Evolutionary conservation across 2,113 vertebrate genomes (phyloP).

Genomic region (Cygnus atratus): DNA sequence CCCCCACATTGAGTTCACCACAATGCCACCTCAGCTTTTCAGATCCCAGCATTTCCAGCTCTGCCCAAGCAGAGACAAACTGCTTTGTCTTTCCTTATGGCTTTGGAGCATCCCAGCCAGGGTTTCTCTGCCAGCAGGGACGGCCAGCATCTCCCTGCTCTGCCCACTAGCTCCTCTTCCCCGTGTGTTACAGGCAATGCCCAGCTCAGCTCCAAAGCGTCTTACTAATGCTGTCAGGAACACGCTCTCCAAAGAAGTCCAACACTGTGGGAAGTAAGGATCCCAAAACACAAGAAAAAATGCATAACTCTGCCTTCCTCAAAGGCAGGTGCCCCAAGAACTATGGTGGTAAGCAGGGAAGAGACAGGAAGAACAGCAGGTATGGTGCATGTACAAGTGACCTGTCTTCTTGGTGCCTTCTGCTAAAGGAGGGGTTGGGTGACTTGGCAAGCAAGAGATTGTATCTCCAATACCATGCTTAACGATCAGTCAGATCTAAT

Average conservation of each 20-base stretch:
- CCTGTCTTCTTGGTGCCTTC: not conserved
- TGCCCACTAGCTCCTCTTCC: not conserved
- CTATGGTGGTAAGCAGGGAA: not conserved
- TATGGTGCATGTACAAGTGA: not conserved
- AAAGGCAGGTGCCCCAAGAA: not conserved
- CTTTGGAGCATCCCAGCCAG: not conserved
- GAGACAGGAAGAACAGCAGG: not conserved
- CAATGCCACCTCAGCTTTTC: not conserved
- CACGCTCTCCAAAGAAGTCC: not conserved
- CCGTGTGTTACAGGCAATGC: not conserved
- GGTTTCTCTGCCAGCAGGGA: not conserved
- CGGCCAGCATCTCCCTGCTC: not conserved
- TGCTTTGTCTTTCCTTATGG: not conserved
- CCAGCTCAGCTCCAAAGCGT: not conserved
- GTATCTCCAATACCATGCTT: not conserved
- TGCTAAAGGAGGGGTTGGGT: not conserved
- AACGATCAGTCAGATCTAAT: not conserved
- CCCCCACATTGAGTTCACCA: not conserved
- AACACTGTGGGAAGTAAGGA: not conserved
- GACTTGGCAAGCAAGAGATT: not conserved
- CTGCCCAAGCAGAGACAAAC: not conserved
- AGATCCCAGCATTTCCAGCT: not conserved
- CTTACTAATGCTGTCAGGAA: not conserved
- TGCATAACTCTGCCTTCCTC: not conserved
- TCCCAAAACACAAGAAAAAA: not conserved